Base-by-base conservation (phyloP, 1,140 invertebrate genomes). In the Tribolium madens region DNA sequence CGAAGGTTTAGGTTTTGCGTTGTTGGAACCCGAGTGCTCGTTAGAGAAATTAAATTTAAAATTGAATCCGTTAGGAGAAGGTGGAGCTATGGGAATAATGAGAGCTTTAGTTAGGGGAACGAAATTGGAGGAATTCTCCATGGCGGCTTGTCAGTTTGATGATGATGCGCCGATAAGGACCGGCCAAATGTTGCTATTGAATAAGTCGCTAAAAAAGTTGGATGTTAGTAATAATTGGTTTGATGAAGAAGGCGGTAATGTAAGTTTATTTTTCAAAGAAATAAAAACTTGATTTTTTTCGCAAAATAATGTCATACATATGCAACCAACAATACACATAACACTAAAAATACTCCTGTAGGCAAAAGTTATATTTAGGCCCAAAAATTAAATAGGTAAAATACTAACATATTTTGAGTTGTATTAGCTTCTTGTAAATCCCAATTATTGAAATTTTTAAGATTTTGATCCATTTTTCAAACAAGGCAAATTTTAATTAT, bases 141-240 rank as follows among this genome's bases (percentile, higher is more conserved):
- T 87, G 33, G 77, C 81, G n/a, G 82, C 81, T 1, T 84, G 83
- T 72, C 68, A 79, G 10, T 83, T 86, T 48, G 79, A 80, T 14
- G 80, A 83, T 36, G 79, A 81, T 12, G 83, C 83, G 0, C 79
- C 81, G 0, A 50, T 81, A 5, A 80, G 84, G 36, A 36, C 86
- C 3, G 83, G 80, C 1, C 75, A 83, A 36, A 81, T 84, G 76
- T 52, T 87, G n/a, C 80, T 80, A 36, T 42, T 85, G 2, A 85
- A 86, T 52, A 77, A 52, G 7, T 73, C 77, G 26, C 52, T 87
- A 2, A 80, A 80, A 46, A 75, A 57, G 9, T 31, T 86, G 18
- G 84, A 86, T 80, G 76, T 86, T 12, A 85, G 84, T 18, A 83
- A 81, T 53, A 86, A 87, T 76, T 82, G 82, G 79, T 81, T 86